phyloP scores from a whole-genome alignment of 2,797 vertebrate genomes.

The Cuniculus paca region DNA sequence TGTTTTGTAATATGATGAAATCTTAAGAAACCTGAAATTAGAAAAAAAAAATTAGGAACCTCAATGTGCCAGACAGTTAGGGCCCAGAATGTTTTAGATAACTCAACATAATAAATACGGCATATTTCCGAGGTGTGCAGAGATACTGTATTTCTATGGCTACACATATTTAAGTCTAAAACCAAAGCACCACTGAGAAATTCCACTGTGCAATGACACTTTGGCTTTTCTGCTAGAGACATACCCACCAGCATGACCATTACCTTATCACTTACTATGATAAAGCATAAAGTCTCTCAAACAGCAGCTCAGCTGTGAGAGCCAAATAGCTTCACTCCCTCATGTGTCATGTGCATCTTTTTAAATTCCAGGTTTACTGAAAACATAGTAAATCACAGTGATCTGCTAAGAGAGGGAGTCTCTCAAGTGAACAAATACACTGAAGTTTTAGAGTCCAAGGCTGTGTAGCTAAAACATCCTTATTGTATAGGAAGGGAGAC shows the following conservation, averaged over 20 bases:
- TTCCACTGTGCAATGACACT: neutral
- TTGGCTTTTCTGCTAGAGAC: neutral
- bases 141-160: neutral
- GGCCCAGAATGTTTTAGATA: neutral
- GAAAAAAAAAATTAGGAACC: neutral
- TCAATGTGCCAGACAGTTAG: neutral
- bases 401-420: neutral
- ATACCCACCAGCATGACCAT: neutral
- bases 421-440: neutral
- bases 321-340: neutral
- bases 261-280: neutral
- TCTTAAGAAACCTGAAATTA: constrained; percentile 43
- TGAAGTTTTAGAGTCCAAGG: neutral
- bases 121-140: neutral
- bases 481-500: neutral
- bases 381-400: neutral
- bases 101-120: constrained; percentile 2
- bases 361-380: neutral
- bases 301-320: neutral
- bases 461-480: neutral
- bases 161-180: constrained; percentile 22
- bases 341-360: neutral
- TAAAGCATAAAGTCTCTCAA: neutral
- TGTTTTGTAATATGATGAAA: neutral
- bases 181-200: neutral